These are phyloP conservation scores for Proterorhinus semilunaris DNA, from an alignment of 2,113 vertebrate species.

Conservation along the genomic window DNA sequence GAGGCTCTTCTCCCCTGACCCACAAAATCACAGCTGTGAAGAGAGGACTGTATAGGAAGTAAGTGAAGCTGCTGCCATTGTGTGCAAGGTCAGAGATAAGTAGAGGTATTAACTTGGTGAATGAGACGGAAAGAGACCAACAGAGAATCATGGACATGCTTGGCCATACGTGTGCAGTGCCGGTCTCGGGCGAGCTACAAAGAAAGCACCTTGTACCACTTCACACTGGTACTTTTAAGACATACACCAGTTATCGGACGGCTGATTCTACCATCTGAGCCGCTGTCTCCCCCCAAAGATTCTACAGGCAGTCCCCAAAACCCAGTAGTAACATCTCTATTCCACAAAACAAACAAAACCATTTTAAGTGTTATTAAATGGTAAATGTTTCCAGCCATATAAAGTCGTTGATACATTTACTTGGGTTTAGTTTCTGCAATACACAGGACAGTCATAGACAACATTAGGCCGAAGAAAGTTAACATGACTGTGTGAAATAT, in stretches of 20 bases:
- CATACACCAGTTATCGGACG: too few relatives aligned
- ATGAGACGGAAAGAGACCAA: conserved; percentile 45
- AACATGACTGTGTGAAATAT: not conserved
- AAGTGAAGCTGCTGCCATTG: conserved; percentile 15
- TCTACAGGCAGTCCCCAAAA: too few relatives aligned
- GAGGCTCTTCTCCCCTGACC: conserved; percentile 9
- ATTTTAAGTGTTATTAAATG: not conserved
- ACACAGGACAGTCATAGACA: too few relatives aligned
- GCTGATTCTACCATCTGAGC: too few relatives aligned
- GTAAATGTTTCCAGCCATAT: not conserved
- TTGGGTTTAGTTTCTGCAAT: too few relatives aligned
- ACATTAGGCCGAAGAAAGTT: too few relatives aligned
- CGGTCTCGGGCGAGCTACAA: conserved; percentile 26
- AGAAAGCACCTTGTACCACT: conserved; percentile 50
- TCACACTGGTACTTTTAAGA: conserved; percentile 2
- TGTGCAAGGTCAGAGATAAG: conserved; percentile 55
- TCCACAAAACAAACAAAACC: too few relatives aligned
- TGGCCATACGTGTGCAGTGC: conserved; percentile 12
- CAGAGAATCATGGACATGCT: conserved; percentile 24
- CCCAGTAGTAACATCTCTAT: too few relatives aligned
- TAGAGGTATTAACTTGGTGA: conserved; percentile 53
- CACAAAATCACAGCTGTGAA: conserved; percentile 5
- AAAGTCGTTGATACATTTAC: not conserved
- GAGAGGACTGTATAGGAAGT: conserved; percentile 18
- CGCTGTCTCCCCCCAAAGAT: too few relatives aligned